Evolutionary conservation across 2,113 vertebrate species (phyloP).

Genomic region (Lichenostomus cassidix): DNA sequence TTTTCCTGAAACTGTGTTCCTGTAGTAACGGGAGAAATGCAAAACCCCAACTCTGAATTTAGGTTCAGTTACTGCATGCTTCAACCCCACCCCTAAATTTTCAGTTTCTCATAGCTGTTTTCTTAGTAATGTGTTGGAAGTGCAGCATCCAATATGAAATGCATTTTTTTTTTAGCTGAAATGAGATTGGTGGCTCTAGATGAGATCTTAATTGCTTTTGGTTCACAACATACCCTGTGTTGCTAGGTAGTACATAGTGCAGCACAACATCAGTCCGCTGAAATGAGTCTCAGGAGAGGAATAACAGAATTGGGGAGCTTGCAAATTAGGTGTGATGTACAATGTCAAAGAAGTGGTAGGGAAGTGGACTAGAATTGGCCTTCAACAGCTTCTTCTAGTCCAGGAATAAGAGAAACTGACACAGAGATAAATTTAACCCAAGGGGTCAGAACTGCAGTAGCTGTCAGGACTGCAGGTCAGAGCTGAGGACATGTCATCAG

Average conservation of each 20-base stretch:
- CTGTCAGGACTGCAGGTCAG: neutral
- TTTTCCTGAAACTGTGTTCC: neutral
- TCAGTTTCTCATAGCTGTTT: neutral
- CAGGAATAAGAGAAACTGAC: neutral
- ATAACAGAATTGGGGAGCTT: neutral
- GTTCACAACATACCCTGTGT: neutral
- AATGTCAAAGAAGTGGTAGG: neutral
- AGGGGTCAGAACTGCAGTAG: neutral
- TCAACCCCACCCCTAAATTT: neutral
- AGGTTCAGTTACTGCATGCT: neutral
- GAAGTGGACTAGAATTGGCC: neutral
- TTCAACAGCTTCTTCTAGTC: neutral
- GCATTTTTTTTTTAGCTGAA: neutral
- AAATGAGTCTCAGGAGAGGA: constrained; percentile 9
- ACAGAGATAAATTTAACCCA: neutral
- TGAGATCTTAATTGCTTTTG: constrained; percentile 43
- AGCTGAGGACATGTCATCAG: neutral
- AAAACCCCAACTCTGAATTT: neutral
- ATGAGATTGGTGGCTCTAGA: constrained; percentile 9
- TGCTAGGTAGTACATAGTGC: constrained; percentile 36
- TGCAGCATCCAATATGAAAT: neutral
- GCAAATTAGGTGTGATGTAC: constrained; percentile 24
- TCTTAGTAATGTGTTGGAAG: neutral
- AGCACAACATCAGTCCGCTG: neutral
- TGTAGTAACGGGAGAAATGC: neutral